Evolutionary conservation across 2,113 vertebrate species (phyloP).

Genomic region (human): GRCh38 chr3:58574501-58575000

Average conservation of each 20-base stretch:
- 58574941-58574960: not conserved
- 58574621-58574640: not conserved
- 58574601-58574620: too few species aligned
- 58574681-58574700: not conserved
- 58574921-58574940: not conserved
- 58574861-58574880: not conserved
- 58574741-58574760: not conserved
- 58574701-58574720: not conserved
- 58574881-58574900: not conserved
- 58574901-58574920: rapidly evolving
- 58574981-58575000: not conserved
- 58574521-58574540: not conserved
- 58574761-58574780: not conserved
- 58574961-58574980: not conserved
- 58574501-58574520: not conserved
- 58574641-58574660: not conserved
- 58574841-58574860: not conserved
- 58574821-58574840: not conserved
- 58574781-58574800: not conserved
- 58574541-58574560: not conserved
- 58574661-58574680: not conserved
- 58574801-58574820: not conserved
- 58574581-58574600: not conserved
- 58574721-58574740: not conserved
- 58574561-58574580: not conserved